Percentiles rank a stretch among this genome's conserved stretches.
Conservation (phyloP, 2,888 invertebrate species). For the Cheilosia variabilis region DNA sequence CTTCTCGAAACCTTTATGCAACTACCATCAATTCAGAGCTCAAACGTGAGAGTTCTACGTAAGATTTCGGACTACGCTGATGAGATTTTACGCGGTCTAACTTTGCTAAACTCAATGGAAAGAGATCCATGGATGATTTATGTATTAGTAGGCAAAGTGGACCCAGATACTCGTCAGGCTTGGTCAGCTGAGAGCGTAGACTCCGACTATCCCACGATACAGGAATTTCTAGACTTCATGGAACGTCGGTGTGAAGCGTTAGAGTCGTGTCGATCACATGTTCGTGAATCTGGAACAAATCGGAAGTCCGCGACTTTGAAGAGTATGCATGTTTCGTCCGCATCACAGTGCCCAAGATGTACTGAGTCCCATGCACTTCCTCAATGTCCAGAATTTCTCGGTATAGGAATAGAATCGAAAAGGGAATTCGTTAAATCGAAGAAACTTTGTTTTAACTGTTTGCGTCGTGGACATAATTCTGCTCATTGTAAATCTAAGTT, state of each 20-base stretch:
- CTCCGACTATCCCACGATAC: slow-evolving; percentile 24
- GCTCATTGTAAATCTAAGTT: not conserved
- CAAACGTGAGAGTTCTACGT: slow-evolving; percentile 9
- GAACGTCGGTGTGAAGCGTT: slow-evolving; percentile 49
- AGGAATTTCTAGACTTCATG: slow-evolving; percentile 45
- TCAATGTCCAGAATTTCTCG: slow-evolving; percentile 31
- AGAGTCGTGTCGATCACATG: slow-evolving; percentile 27
- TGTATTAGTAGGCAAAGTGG: slow-evolving; percentile 33
- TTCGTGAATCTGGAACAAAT: slow-evolving; percentile 3
- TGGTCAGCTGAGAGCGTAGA: not conserved
- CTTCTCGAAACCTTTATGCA: slow-evolving; percentile 9
- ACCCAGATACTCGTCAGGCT: slow-evolving; percentile 19
- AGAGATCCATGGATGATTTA: slow-evolving; percentile 52
- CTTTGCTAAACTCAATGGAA: slow-evolving; percentile 11
- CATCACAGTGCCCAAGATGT: slow-evolving; percentile 16
- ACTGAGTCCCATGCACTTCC: not conserved
- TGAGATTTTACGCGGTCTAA: slow-evolving; percentile 36
- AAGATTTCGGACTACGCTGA: slow-evolving; percentile 54
- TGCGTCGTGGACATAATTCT: too few relatives aligned
- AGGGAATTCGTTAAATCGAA: slow-evolving; percentile 18
- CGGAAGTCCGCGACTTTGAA: slow-evolving; percentile 12
- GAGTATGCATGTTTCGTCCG: slow-evolving; percentile 17
- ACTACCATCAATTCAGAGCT: slow-evolving; percentile 9
- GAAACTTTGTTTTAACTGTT: slow-evolving; percentile 27
- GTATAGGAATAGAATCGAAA: not conserved